Percentiles rank a stretch among this genome's conserved stretches.
Evolutionary conservation across 92 coral and sea anemone species (phyloP).

Genomic region (Porites divaricata): DNA sequence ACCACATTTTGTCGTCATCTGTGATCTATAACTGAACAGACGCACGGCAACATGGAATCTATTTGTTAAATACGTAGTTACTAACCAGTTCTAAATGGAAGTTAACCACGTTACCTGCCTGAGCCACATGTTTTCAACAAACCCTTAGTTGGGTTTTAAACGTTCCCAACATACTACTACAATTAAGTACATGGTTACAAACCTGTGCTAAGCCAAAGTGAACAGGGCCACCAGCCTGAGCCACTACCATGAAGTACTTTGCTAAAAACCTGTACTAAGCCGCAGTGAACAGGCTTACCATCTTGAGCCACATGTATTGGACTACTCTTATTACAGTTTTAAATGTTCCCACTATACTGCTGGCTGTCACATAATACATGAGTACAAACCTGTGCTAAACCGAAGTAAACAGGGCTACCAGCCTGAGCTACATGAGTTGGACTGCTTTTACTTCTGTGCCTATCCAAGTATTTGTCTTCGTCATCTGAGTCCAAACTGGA

Average conservation of each 20-base stretch:
- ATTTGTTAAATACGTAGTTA: not conserved
- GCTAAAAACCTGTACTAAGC: slow-evolving; percentile 83
- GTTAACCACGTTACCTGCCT: slow-evolving; percentile 72
- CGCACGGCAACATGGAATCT: too few relatives aligned
- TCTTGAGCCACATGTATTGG: slow-evolving; percentile 70
- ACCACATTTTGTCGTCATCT: not conserved
- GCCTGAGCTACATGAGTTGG: slow-evolving; percentile 71
- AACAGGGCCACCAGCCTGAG: slow-evolving; percentile 65
- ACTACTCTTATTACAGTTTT: slow-evolving; percentile 44
- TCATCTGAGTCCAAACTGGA: slow-evolving; percentile 73
- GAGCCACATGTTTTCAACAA: slow-evolving; percentile 74
- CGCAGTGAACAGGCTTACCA: slow-evolving; percentile 85
- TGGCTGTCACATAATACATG: not conserved
- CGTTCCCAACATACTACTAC: not conserved
- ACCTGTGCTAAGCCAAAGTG: slow-evolving; percentile 91
- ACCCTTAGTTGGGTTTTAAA: slow-evolving; percentile 24
- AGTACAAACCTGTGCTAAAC: slow-evolving; percentile 85
- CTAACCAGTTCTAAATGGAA: slow-evolving; percentile 92
- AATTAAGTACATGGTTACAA: not conserved
- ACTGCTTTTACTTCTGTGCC: slow-evolving; percentile 58
- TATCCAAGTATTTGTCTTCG: slow-evolving; percentile 46
- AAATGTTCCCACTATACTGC: not conserved
- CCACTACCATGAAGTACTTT: not conserved
- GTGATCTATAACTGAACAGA: too few relatives aligned
- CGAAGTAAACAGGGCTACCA: slow-evolving; percentile 86